Evolutionary conservation across 2,888 invertebrate species (phyloP), one percentile per base, ranked within the genome.

Genomic region (Atherix ibis): DNA sequence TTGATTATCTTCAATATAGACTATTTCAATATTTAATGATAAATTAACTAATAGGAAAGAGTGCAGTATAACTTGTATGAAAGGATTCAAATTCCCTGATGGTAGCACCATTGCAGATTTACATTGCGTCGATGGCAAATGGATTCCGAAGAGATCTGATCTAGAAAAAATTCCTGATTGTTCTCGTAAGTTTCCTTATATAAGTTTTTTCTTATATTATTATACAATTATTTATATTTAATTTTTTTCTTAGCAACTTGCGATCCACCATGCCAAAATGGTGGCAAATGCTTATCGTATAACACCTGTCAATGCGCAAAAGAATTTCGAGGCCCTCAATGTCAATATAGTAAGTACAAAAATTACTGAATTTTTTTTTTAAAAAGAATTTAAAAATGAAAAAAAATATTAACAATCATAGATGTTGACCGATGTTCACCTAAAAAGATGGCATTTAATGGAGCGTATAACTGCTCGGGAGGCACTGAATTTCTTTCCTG

Each of bases 271-370:
- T 91, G 89, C 49, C 53, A 67, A 39, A 84, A 89, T 50, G 84
- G 80, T 1, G 89, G 89, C 0, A 67, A 69, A n/a, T 91, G 89
- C 52, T 60, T 84, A 1, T 67, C 78, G 0, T 68, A 74, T 8
- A 78, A 87, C 50, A 65, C 71, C 3, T 91, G 89, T 45, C 75
- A 80, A 44, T 91, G 89, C 51, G 73, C 82, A 0, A 64, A 70
- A 41, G 70, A 71, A 3, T 79, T 65, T 46, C 67, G 53, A 4
- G 61, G 61, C 4, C 43, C 50, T 4, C 50, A 49, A 26, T 62
- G 61, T 36, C 56, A 62, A 46, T 52, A 52, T 32, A 51, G 58
- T 57, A 40, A 43, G 42, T 17, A 12, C 4, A n/a, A 8, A 12
- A n/a, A 15, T 32, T 25, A 25, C n/a, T 16, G 6, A n/a, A n/a